Conservation (phyloP, 1,140 invertebrate genomes). For the Cyclargus thomasi region DNA sequence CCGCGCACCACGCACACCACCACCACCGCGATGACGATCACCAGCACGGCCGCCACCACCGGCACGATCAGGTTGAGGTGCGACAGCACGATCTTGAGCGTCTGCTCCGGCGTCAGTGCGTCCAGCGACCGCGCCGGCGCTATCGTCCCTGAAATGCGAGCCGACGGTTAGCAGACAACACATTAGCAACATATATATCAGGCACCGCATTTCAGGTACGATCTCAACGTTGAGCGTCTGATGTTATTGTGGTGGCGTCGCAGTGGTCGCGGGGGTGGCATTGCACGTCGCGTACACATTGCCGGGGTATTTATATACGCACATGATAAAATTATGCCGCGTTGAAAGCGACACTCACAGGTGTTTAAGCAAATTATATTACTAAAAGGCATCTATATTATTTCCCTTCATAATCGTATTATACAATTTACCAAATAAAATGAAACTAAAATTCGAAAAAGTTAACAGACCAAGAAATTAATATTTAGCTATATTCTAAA, state of each 20-base stretch:
- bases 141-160: constrained; percentile 92
- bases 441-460: too few species aligned
- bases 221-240: not conserved
- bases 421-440: too few species aligned
- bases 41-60: constrained; percentile 91
- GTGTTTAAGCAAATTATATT: too few species aligned
- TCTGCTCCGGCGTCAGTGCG: constrained; percentile 85
- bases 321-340: too few species aligned
- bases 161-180: constrained; percentile 21
- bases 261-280: too few species aligned
- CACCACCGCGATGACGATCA: constrained; percentile 93
- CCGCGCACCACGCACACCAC: constrained; percentile 92
- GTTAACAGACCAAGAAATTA: too few species aligned
- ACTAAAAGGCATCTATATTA: too few species aligned
- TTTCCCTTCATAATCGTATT: too few species aligned
- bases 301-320: too few species aligned
- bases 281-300: too few species aligned
- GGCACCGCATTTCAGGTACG: constrained; percentile 68
- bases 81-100: constrained; percentile 87
- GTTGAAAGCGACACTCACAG: too few species aligned
- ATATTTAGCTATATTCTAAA: too few species aligned
- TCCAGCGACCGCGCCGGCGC: constrained; percentile 90
- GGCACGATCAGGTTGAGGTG: constrained; percentile 96
- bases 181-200: not conserved
- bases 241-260: not conserved